Percentiles rank a stretch among this genome's conserved stretches.
phyloP scores from a whole-genome alignment of 2,888 invertebrate species.

The Luffia ferchaultella region DNA sequence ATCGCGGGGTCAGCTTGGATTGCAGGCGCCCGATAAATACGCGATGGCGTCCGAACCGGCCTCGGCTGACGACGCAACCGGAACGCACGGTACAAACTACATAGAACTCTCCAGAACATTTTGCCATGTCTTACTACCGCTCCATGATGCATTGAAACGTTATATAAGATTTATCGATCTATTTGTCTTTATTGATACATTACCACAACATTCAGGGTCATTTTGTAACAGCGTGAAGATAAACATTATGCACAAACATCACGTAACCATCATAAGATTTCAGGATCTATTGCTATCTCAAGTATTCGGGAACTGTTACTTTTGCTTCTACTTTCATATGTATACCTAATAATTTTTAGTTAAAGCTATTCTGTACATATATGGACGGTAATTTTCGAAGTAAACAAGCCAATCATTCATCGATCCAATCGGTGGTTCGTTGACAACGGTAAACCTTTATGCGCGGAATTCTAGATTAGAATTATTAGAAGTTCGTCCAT shows the following conservation, averaged over 20 bases:
- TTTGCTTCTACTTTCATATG: too few relatives aligned
- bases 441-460: neutral
- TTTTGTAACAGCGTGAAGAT: neutral
- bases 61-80: too few relatives aligned
- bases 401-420: neutral
- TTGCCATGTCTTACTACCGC: conserved; percentile 29
- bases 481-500: neutral
- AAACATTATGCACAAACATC: too few relatives aligned
- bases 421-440: neutral
- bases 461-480: neutral
- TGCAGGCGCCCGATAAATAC: conserved; percentile 59
- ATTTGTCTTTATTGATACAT: neutral
- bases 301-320: too few relatives aligned
- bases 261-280: too few relatives aligned
- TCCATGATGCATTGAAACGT: conserved; percentile 21
- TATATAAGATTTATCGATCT: neutral
- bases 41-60: conserved; percentile 20
- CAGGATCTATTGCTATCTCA: too few relatives aligned
- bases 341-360: too few relatives aligned
- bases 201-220: too few relatives aligned
- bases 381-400: too few relatives aligned
- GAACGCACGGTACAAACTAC: neutral
- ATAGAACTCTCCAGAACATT: neutral
- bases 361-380: too few relatives aligned
- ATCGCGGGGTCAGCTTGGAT: conserved; percentile 64